Evolutionary conservation across 2,113 vertebrate species (phyloP).

Genomic region (Sander lucioperca): DNA sequence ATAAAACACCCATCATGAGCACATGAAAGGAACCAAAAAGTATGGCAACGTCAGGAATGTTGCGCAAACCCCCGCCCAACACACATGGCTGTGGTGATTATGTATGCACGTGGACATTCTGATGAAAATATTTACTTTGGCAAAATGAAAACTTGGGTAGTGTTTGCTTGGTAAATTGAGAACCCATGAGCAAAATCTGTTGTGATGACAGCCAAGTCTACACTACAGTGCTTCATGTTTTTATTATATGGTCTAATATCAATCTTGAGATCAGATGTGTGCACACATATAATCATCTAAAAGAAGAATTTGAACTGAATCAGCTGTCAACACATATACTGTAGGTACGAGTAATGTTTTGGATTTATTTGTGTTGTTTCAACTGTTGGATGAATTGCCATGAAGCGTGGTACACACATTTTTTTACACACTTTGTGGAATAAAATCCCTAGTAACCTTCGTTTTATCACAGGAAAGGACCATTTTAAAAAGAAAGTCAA

Average conservation of each 20-base stretch:
- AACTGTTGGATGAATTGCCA: not conserved
- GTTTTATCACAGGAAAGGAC: too few relatives aligned
- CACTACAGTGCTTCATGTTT: not conserved
- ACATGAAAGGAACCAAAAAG: slow-evolving; percentile 12
- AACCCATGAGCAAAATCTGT: not conserved
- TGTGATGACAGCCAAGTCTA: not conserved
- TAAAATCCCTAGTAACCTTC: too few relatives aligned
- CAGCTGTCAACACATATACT: not conserved
- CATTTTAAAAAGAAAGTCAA: too few relatives aligned
- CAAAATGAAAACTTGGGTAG: not conserved
- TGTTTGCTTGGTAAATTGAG: not conserved
- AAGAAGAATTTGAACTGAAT: not conserved
- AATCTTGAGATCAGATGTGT: not conserved
- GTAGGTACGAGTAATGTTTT: not conserved
- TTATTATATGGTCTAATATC: not conserved
- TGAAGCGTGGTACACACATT: not conserved
- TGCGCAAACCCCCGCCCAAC: not conserved
- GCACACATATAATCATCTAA: not conserved
- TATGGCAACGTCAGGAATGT: not conserved
- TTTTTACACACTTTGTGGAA: too few relatives aligned
- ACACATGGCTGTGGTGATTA: slow-evolving; percentile 7
- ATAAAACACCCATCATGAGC: slow-evolving; percentile 25
- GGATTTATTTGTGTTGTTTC: not conserved
- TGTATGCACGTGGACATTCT: not conserved
- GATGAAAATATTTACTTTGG: too few relatives aligned